Conservation (phyloP, 1,140 invertebrate species). For the Tachypleus tridentatus region DNA sequence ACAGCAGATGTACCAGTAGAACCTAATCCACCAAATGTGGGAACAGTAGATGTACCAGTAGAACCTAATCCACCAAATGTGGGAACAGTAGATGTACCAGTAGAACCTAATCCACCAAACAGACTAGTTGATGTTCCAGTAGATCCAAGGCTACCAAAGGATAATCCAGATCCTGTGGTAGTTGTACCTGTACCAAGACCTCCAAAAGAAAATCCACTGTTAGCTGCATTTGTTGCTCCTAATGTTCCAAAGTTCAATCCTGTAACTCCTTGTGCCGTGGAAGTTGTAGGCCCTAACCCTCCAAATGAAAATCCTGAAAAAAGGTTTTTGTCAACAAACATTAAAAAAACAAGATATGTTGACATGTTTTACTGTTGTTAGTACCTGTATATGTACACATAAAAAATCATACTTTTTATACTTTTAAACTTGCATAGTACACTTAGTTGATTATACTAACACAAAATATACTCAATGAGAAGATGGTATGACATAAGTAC, state of each 20-base stretch:
- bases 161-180: conserved; percentile 25
- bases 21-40: not conserved
- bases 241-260: conserved; percentile 34
- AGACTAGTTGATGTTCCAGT: conserved; percentile 24
- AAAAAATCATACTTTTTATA: too few species aligned
- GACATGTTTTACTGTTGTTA: too few species aligned
- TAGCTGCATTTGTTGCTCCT: conserved; percentile 27
- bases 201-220: conserved; percentile 26
- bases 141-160: conserved; percentile 23
- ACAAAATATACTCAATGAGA: too few species aligned
- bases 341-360: too few species aligned
- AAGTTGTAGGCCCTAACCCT: conserved; percentile 36
- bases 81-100: conserved; percentile 44
- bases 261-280: conserved; percentile 13
- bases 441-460: too few species aligned
- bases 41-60: not conserved
- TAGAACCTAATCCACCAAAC: conserved; percentile 37
- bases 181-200: conserved; percentile 44
- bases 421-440: too few species aligned
- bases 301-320: conserved; percentile 32
- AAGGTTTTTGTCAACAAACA: too few species aligned
- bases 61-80: not conserved
- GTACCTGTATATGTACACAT: too few species aligned
- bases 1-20: not conserved
- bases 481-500: too few species aligned